Evolutionary conservation across 1,140 invertebrate species (phyloP).

Genomic region (Papilio glaucus): DNA sequence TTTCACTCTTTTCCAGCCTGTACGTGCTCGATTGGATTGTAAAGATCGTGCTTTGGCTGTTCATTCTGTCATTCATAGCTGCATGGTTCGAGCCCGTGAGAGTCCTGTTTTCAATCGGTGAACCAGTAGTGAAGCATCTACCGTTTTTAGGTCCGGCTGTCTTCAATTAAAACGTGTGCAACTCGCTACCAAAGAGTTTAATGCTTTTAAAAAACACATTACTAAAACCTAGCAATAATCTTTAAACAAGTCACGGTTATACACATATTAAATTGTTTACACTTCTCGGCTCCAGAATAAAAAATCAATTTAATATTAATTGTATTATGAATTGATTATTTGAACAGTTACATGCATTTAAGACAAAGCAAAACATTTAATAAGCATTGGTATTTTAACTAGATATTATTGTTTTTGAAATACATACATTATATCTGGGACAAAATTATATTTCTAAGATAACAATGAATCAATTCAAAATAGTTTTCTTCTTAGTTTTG

Average conservation of each 20-base stretch:
- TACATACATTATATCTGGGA: too few species aligned
- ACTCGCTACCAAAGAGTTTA: neutral
- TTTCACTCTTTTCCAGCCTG: conserved; percentile 57
- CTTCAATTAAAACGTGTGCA: conserved; percentile 43
- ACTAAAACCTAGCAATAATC: neutral
- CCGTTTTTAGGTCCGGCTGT: conserved; percentile 64
- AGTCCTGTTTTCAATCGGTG: conserved; percentile 53
- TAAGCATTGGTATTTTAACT: neutral
- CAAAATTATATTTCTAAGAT: too few species aligned
- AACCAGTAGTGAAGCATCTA: conserved; percentile 60
- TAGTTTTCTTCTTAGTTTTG: too few species aligned
- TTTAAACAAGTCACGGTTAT: neutral
- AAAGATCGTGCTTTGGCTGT: conserved; percentile 68
- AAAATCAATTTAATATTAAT: neutral
- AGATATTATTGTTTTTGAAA: too few species aligned
- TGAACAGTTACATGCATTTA: neutral
- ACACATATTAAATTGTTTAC: neutral
- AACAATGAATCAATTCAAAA: too few species aligned
- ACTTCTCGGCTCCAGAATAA: neutral
- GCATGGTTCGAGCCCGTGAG: conserved; percentile 61
- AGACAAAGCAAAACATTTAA: neutral
- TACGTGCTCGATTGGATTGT: conserved; percentile 66
- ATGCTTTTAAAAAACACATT: neutral
- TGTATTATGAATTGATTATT: neutral
- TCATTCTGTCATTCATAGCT: conserved; percentile 60